Conservation (phyloP, 2,888 invertebrate genomes). For the Phragmatobia fuliginosa region DNA sequence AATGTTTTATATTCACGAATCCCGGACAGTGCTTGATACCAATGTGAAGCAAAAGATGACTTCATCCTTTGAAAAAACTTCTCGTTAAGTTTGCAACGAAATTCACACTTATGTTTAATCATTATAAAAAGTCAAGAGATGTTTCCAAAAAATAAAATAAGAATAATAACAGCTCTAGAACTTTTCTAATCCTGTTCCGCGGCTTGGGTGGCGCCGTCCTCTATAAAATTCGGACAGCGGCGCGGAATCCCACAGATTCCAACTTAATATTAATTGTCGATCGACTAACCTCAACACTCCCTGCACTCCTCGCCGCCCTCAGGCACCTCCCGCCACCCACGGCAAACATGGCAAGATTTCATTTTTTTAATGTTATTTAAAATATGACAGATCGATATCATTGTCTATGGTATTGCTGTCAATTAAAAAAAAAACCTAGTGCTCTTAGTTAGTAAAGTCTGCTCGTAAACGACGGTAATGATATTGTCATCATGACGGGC, state of each 20-base stretch:
- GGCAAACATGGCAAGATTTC: slow-evolving; percentile 56
- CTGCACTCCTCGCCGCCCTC: slow-evolving; percentile 22
- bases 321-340: slow-evolving; percentile 33
- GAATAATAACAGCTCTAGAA: slow-evolving; percentile 57
- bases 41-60: no score
- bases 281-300: slow-evolving; percentile 75
- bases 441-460: neutral
- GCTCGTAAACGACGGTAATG: no score
- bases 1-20: neutral
- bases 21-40: no score
- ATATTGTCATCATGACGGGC: no score
- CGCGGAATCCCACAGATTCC: slow-evolving; percentile 87
- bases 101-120: no score
- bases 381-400: slow-evolving; percentile 45
- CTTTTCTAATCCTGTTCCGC: slow-evolving; percentile 51
- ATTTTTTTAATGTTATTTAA: slow-evolving; percentile 49
- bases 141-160: neutral
- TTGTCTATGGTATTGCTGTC: slow-evolving; percentile 10
- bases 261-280: slow-evolving; percentile 86
- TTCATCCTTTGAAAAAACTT: no score
- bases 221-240: slow-evolving; percentile 86
- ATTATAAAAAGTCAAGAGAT: neutral
- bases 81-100: no score
- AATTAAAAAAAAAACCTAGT: neutral
- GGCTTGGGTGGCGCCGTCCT: slow-evolving; percentile 85